Conservation (phyloP, 2,888 invertebrate genomes). For the Drosophila silvestris region DNA sequence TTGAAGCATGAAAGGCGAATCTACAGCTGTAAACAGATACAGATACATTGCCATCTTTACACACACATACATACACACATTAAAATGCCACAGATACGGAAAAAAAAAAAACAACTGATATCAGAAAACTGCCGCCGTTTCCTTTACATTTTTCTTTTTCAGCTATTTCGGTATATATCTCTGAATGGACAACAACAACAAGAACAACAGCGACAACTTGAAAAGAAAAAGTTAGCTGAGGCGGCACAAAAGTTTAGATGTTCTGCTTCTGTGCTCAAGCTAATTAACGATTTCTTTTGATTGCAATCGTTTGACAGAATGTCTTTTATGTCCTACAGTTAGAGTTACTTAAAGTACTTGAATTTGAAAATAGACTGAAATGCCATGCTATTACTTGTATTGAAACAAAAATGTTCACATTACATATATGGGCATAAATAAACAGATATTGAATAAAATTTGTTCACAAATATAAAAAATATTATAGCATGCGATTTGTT, state of each 20-base stretch:
- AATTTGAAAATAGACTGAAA: neutral
- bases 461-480: neutral
- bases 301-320: constrained; percentile 42
- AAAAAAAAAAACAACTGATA: constrained; percentile 39
- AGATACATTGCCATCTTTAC: constrained; percentile 42
- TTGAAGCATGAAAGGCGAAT: constrained; percentile 77
- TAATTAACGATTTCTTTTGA: constrained; percentile 53
- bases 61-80: constrained; percentile 18
- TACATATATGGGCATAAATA: neutral
- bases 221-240: constrained; percentile 40
- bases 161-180: constrained; percentile 22
- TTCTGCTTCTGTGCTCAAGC: constrained; percentile 32
- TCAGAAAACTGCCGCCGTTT: constrained; percentile 49
- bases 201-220: constrained; percentile 4
- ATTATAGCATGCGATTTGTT: neutral
- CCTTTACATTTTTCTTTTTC: constrained; percentile 19
- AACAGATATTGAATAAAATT: neutral
- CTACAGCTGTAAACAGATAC: constrained; percentile 52
- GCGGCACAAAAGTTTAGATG: constrained; percentile 34
- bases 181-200: constrained; percentile 16
- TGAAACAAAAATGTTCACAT: neutral
- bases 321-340: constrained; percentile 25
- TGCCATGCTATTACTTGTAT: neutral
- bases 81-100: constrained; percentile 30
- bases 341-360: neutral